A percentile compares a stretch with the other conserved stretches of the same genome.
Conservation (phyloP, 2,888 invertebrate species). For the Drosophila meridiana region DNA sequence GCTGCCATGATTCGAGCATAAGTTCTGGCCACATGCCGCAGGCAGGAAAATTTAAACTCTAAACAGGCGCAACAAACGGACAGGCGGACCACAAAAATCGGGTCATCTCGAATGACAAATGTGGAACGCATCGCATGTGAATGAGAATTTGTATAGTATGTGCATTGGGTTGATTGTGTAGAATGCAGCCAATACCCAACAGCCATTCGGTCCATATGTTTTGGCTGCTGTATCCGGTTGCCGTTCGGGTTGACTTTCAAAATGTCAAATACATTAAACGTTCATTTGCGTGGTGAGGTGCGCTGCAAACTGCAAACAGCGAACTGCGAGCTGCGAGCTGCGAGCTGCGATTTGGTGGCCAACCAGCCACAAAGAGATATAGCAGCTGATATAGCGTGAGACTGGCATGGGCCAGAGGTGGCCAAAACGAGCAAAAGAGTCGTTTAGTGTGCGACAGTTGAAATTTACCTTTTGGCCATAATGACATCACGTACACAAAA, state of each 20-base stretch:
- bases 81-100: slow-evolving; percentile 71
- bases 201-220: slow-evolving; percentile 59
- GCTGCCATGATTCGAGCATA: slow-evolving; percentile 13
- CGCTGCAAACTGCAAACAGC: slow-evolving; percentile 21
- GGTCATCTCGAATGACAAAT: slow-evolving; percentile 78
- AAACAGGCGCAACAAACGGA: slow-evolving; percentile 71
- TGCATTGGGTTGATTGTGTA: slow-evolving; percentile 15
- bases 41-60: slow-evolving; percentile 64
- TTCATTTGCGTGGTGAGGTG: slow-evolving; percentile 71
- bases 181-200: slow-evolving; percentile 15
- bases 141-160: slow-evolving; percentile 24
- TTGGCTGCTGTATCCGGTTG: slow-evolving; percentile 62
- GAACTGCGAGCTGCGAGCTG: neutral
- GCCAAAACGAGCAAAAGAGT: slow-evolving; percentile 55
- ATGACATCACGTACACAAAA: slow-evolving; percentile 80
- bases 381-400: slow-evolving; percentile 32
- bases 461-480: slow-evolving; percentile 81
- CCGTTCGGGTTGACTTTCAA: slow-evolving; percentile 74
- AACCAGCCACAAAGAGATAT: slow-evolving; percentile 69
- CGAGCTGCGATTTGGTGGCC: slow-evolving; percentile 58
- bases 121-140: slow-evolving; percentile 43
- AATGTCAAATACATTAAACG: slow-evolving; percentile 83
- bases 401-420: neutral
- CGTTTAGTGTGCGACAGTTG: slow-evolving; percentile 79
- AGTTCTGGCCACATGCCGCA: slow-evolving; percentile 43